A percentile compares a stretch with the other conserved stretches of the same genome.
phyloP scores from a whole-genome alignment of 2,113 vertebrate species.

The Rhineura floridana region DNA sequence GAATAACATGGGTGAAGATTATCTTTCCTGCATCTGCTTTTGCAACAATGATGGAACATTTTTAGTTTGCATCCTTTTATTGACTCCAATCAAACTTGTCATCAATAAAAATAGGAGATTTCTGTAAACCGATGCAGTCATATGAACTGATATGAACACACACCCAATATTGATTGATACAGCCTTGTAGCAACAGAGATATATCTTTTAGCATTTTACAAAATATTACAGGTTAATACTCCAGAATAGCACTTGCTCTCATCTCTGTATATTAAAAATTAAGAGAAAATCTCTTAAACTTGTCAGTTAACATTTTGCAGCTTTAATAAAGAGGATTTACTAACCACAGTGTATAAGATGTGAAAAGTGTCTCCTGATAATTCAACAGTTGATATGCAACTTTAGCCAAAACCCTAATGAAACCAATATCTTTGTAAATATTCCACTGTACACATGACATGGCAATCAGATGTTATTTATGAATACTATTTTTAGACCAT shows the following conservation, averaged over 20 bases:
- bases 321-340: background rate
- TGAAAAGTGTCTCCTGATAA: background rate
- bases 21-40: background rate
- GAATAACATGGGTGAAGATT: background rate
- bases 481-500: no score
- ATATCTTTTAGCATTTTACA: background rate
- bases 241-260: background rate
- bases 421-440: background rate
- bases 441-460: background rate
- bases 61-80: background rate
- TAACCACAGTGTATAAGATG: background rate
- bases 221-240: background rate
- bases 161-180: no score
- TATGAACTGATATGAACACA: background rate
- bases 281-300: background rate
- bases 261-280: background rate
- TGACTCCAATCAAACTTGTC: background rate
- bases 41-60: background rate
- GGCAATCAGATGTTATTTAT: background rate
- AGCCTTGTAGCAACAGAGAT: background rate
- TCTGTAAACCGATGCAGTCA: background rate
- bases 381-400: background rate
- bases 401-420: slow-evolving; percentile 19
- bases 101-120: background rate
- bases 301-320: background rate